Conservation (phyloP, 37 sponge, comb jelly and placozoan species). For the Hormiphora californensis region DNA sequence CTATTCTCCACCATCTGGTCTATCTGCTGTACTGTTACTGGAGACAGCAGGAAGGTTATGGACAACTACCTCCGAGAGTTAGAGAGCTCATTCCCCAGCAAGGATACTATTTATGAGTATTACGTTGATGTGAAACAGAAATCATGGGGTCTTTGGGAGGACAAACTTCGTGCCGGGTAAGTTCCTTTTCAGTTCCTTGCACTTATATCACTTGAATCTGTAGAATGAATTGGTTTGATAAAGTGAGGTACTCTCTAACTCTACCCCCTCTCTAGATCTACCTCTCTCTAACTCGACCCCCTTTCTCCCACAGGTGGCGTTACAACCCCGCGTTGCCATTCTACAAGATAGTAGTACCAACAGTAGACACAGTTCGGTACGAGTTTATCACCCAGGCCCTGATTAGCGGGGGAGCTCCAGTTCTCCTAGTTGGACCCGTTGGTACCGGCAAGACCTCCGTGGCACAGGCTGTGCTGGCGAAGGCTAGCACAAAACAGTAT, state of each 20-base stretch:
- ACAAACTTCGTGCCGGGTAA: constrained; percentile 78
- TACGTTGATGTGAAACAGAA: constrained; percentile 86
- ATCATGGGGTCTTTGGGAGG: constrained; percentile 94
- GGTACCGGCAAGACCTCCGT: constrained; percentile 97
- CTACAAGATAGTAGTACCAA: constrained; percentile 98
- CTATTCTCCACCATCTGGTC: constrained; percentile 95
- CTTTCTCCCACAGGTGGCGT: constrained; percentile 26
- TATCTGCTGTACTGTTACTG: constrained; percentile 87
- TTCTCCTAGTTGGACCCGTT: constrained; percentile 89
- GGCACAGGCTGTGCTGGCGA: constrained; percentile 80
- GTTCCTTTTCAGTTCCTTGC: no score
- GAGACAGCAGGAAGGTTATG: constrained; percentile 80
- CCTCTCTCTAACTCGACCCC: no score
- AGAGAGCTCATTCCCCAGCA: constrained; percentile 90
- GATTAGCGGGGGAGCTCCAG: constrained; percentile 68
- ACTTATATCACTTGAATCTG: no score
- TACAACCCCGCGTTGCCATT: constrained; percentile 72
- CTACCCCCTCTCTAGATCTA: no score
- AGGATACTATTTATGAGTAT: constrained; percentile 97
- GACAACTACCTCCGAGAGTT: constrained; percentile 90
- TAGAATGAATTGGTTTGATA: no score
- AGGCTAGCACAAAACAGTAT: constrained; percentile 70
- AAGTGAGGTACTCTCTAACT: no score
- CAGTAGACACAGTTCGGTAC: constrained; percentile 95
- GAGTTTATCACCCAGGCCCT: constrained; percentile 85